Base-by-base conservation (phyloP, 2,888 invertebrate genomes). In the Alcis repandata region DNA sequence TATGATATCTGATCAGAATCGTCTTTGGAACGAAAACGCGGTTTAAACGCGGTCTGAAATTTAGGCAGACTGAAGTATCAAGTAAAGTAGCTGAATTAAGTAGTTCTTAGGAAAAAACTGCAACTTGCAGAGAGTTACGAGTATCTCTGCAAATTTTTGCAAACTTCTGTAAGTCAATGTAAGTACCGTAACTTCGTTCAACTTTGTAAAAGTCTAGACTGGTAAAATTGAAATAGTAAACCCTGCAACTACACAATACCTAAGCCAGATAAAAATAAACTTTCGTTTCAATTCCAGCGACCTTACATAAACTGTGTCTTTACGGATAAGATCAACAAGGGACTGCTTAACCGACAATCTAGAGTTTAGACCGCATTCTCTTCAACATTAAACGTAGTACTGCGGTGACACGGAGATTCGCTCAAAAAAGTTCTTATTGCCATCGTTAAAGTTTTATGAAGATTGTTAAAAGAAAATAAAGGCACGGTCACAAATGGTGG, bases 291-390 rank as follows among this genome's bases (percentile, higher is more conserved):
- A 57, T 57, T 48, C 22, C 36, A 43, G 19, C 20, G 40, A 45
- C 43, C 8, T 43, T 19, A 17, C 43, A n/a, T 46, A 57, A 46
- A 46, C 45, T 57, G 33, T 36, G 19, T 48, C 32, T 22, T 46
- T 27, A 58, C 48, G 48, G 58, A 40, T 19, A 59, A 59, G 49
- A 49, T 41, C 58, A 49, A 48, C 46, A 38, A 36, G 46, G 32
- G 49, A 59, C 48, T 59, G 58, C 17, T 59, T 49, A 59, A 19
- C 40, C 49, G 48, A 15, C 48, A 15, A 49, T 57, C 22, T 17
- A 49, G 49, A 40, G 20, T 49, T 40, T n/a, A 49, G 58, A 48
- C 46, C 20, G 46, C 46, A 57, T 46, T 57, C 46, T 48, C 22
- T 15, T 0, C 38, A 48, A 48, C 57, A 57, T 57, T 57, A 51